Base-by-base conservation (phyloP, 2,113 vertebrate genomes). In the Tetrax tetrax region DNA sequence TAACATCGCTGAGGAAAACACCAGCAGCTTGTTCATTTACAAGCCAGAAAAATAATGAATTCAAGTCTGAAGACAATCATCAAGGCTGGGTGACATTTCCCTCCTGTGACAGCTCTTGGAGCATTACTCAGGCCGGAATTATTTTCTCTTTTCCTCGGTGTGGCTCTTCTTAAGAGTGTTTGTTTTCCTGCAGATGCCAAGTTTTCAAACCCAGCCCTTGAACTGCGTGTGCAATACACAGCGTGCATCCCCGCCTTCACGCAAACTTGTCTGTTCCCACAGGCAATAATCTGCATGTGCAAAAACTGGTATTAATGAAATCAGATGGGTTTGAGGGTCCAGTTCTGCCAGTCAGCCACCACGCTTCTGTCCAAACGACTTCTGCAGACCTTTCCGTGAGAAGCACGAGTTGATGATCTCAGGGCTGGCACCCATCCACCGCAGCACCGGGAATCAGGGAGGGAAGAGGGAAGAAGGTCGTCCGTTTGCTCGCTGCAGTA, bases 151-250 rank as follows among this genome's bases (percentile, higher is more conserved):
- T 43, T 43, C 65, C 70, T 57, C 61, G 70, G 45, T 31, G 22
- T 3, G 13, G 47, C 51, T 72, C 37, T 59, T 59, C 65, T 22
- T n/a, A 43, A 38, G 6, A 72, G 53, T 8, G 12, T 22, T 60
- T 47, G 28, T 27, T 60, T 41, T 54, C 45, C 74, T 59, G 3
- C 3, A 27, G 48, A 12, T 29, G 54, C 33, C 70, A 61, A 11
- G 33, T 29, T 60, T 43, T 43, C 60, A 31, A 74, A 41, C 14
- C 35, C 45, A 19, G 77, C 28, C 28, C 45, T 22, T 10, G 37
- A 25, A 4, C 4, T 12, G 29, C 51, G 6, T 0, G 31, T 12
- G 60, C 53, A 37, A 7, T 8, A 10, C 20, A 9, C 6, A 22
- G 28, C 1, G 7, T 15, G 47, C 28, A 8, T 5, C 66, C 29